Evolutionary conservation across 2,888 invertebrate genomes (phyloP), one percentile per base, ranked within the genome.

Genomic region (Stenolophus ochropezus): DNA sequence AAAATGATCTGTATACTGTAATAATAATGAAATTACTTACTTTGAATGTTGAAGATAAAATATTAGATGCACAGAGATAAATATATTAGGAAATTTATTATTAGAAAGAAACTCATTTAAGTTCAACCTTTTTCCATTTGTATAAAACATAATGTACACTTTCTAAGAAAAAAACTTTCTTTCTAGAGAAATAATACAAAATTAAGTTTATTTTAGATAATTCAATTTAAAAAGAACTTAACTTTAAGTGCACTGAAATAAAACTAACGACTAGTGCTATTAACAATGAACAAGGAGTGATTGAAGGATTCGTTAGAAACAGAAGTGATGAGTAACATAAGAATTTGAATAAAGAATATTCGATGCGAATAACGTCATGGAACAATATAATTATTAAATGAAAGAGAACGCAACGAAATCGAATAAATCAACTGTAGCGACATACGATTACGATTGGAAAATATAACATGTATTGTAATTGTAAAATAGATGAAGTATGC

Each of bases 41-140:
- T 73, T 69, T 16, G n/a, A 23, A 4, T 47, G 21, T 21, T 21
- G 14, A n/a, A 18, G 20, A 21, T n/a, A 18, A 25, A 73, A 51
- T 73, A 49, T 73, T 47, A 49, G 65, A 69, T 33, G 65, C 65
- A 69, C 65, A 69, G 5, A 33, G 20, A 33, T 65, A 25, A 51
- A 73, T 73, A 73, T 73, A 73, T 51, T 49, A 73, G 73, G 73
- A 47, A 73, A 73, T 73, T 23, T 49, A 49, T 49, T 73, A 53
- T 75, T 53, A 77, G 56, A 58, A 58, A 80, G n/a, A 73, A 79
- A 51, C 51, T 49, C 51, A 42, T 56, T 80, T 61, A 75, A 75
- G 73, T 75, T 81, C 75, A 81, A 81, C 81, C 75, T 81, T 81
- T 75, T 71, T 58, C 81, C 81, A 81, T 75, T 81, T 81, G 81